Conservation (phyloP, 2,888 invertebrate genomes). For the Crioceris asparagi region DNA sequence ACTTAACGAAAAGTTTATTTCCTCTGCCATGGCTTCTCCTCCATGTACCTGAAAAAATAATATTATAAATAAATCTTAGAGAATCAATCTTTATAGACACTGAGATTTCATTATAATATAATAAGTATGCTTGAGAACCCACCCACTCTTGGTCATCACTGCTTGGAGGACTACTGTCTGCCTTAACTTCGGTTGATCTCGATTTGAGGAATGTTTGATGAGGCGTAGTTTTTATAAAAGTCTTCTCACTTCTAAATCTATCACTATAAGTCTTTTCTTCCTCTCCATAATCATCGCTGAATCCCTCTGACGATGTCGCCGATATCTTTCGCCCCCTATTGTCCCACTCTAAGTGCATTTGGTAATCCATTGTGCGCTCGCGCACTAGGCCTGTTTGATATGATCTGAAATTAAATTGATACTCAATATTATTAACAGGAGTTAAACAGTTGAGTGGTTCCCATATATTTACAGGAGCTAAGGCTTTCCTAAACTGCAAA, state of each 20-base stretch:
- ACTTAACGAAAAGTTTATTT: conserved; percentile 42
- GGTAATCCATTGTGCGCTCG: conserved; percentile 42
- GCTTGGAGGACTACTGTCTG: conserved; percentile 37
- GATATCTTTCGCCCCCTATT: conserved; percentile 27
- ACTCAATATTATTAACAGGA: no score
- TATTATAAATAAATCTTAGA: neutral
- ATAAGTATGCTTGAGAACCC: no score
- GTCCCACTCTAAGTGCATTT: conserved; percentile 41
- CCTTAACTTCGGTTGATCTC: conserved; percentile 19
- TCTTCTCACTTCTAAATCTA: conserved; percentile 41
- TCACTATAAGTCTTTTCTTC: conserved; percentile 65
- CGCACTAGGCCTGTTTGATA: conserved; percentile 39
- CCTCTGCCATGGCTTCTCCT: conserved; percentile 58
- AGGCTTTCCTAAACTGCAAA: no score
- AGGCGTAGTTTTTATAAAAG: conserved; percentile 20
- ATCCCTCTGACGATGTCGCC: conserved; percentile 33
- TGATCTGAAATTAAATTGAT: conserved; percentile 18
- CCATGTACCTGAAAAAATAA: conserved; percentile 30
- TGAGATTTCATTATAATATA: no score
- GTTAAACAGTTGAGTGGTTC: no score
- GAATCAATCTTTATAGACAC: neutral
- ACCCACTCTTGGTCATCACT: conserved; percentile 47
- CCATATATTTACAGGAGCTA: no score
- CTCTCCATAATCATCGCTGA: conserved; percentile 39
- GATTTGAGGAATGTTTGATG: conserved; percentile 30